Base-by-base conservation (phyloP, 1,140 invertebrate species). In the Phortica variegata region DNA sequence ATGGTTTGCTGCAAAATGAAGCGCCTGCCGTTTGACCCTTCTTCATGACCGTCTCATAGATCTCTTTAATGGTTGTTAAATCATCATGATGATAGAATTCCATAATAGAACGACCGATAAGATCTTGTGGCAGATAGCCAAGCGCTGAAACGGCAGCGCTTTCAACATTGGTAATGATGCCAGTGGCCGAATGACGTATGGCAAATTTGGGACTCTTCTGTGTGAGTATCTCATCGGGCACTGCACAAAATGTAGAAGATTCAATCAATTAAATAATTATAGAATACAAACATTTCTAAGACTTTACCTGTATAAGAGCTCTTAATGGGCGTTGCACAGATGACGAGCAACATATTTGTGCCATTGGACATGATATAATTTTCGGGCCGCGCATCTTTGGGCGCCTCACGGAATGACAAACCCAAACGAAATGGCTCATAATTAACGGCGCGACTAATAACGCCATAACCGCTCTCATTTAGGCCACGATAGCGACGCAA, bases 41-140 rank as follows among this genome's bases (percentile, higher is more conserved):
- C 52, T 78, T 79, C 26, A 81, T 84, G 83, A 93, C 85, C 74
- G 83, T 86, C 77, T 91, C 85, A 76, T 95, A 95, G 23, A 90
- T 84, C 58, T 89, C 85, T 75, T 89, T 89, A 36, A 95, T 78
- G 54, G 85, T 82, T 0, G 80, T 74, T 58, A 95, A 76, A 75
- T 95, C 93, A 58, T 91, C 88, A 1, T 90, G 89, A 77, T 95
- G 91, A 70, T 93, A 95, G 59, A 92, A 87, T 57, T 90, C 86
- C 65, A 95, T 85, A 7, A 93, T 82, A 21, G 89, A 89, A 53
- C 84, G 84, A 1, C 89, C 87, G 17, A 89, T 79, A 56, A 95
- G 82, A 65, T 95, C 92, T 73, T 95, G 92, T 0, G 93, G 93
- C 41, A 94, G 73, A 74, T 90, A 93, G 0, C 93, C 93, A 47